Percentiles rank a stretch among this genome's conserved stretches.
Evolutionary conservation across 2,113 vertebrate genomes (phyloP).

Genomic region (Psammodynastes pulverulentus): DNA sequence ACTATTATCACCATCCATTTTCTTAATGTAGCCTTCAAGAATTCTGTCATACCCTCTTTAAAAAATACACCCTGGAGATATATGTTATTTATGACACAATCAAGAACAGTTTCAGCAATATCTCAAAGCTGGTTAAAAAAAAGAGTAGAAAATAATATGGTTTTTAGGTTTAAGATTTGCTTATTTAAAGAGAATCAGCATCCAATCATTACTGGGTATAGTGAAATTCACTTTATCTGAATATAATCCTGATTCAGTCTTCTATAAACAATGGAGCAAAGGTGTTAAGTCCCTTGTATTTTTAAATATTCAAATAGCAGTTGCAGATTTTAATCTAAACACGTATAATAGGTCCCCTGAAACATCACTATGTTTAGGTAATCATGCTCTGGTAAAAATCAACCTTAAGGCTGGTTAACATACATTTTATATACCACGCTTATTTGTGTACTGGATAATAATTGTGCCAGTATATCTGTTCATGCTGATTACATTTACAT

Average conservation of each 20-base stretch:
- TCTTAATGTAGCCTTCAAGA: constrained; percentile 22
- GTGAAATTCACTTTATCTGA: not conserved
- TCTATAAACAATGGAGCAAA: not conserved
- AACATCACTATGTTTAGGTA: not conserved
- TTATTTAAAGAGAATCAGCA: not conserved
- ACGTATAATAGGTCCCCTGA: not conserved
- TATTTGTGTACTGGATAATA: not conserved
- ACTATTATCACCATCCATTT: not conserved
- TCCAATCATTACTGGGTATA: not conserved
- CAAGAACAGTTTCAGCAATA: not conserved
- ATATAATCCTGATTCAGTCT: not conserved
- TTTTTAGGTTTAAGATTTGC: not conserved
- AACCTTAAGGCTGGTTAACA: not conserved
- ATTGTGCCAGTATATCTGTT: not conserved
- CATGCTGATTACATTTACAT: not conserved
- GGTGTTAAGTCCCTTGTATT: not conserved
- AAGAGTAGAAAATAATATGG: not conserved
- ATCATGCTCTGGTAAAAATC: not conserved
- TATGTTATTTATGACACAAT: not conserved
- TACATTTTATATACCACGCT: not conserved
- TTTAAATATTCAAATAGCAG: not conserved
- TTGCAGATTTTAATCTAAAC: not conserved
- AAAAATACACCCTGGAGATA: not conserved
- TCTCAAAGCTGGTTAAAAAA: not conserved
- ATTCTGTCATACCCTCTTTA: not conserved